phyloP scores from a whole-genome alignment of 1,140 invertebrate species.

The Saxidomus purpurata region DNA sequence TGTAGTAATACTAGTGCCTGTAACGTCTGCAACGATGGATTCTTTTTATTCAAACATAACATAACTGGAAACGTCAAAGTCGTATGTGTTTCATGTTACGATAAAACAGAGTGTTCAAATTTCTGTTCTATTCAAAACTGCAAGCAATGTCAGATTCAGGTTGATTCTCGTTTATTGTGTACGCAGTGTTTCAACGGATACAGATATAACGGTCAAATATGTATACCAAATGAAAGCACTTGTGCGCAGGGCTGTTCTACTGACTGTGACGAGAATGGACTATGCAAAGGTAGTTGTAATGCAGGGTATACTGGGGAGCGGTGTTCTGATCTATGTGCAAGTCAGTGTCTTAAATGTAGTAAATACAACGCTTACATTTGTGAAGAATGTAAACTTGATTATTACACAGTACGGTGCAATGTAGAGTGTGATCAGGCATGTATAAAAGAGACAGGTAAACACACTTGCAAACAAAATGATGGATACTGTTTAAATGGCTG shows the following conservation, averaged over 20 bases:
- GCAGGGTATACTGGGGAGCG: background rate
- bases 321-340: too few relatives aligned
- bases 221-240: background rate
- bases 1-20: background rate
- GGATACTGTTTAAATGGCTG: background rate
- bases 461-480: background rate
- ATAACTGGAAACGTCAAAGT: background rate
- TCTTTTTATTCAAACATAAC: background rate
- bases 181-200: background rate
- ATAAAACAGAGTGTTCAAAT: too few relatives aligned
- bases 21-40: background rate
- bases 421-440: background rate
- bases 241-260: background rate
- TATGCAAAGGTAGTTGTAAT: background rate
- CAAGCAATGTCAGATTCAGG: background rate
- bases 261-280: background rate
- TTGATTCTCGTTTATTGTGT: background rate
- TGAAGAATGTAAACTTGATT: background rate
- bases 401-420: background rate
- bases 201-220: background rate
- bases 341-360: background rate
- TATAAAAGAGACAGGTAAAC: background rate
- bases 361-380: background rate
- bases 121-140: too few relatives aligned
- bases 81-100: background rate